Percentiles rank a stretch among this genome's conserved stretches.
phyloP scores from a whole-genome alignment of 2,113 vertebrate genomes.

The Cyanistes caeruleus region DNA sequence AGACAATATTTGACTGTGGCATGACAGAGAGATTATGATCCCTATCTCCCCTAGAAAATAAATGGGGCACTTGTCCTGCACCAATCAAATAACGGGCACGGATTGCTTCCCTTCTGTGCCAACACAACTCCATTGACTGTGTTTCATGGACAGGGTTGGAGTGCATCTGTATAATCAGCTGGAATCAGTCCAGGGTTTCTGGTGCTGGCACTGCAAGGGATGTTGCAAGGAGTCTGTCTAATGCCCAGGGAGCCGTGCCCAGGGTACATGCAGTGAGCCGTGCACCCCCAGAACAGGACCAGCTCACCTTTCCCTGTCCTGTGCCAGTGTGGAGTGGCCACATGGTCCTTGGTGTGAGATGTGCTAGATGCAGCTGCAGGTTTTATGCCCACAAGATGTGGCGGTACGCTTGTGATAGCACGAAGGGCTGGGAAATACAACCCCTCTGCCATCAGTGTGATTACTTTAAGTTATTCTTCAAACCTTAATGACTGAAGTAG shows the following conservation, averaged over 20 bases:
- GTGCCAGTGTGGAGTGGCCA: rapidly evolving
- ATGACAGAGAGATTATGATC: neutral
- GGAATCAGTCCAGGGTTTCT: neutral
- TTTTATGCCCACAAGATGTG: neutral
- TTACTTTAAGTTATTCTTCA: neutral
- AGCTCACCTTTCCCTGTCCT: neutral
- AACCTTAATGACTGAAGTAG: neutral
- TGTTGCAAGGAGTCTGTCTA: rapidly evolving
- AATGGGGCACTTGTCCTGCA: neutral
- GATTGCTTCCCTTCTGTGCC: neutral
- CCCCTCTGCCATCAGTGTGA: rapidly evolving
- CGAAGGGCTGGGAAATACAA: neutral
- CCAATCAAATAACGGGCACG: neutral
- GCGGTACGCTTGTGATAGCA: rapidly evolving
- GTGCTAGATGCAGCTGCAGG: neutral
- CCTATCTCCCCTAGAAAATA: neutral
- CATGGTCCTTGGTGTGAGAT: rapidly evolving
- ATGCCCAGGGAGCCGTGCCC: neutral
- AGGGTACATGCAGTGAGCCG: rapidly evolving
- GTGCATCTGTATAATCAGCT: neutral
- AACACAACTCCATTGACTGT: neutral
- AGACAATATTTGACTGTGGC: neutral
- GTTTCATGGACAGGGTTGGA: neutral
- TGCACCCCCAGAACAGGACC: rapidly evolving
- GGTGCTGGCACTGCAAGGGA: neutral